Evolutionary conservation across 1,140 invertebrate genomes (phyloP).

Genomic region (Subanguina moxae): DNA sequence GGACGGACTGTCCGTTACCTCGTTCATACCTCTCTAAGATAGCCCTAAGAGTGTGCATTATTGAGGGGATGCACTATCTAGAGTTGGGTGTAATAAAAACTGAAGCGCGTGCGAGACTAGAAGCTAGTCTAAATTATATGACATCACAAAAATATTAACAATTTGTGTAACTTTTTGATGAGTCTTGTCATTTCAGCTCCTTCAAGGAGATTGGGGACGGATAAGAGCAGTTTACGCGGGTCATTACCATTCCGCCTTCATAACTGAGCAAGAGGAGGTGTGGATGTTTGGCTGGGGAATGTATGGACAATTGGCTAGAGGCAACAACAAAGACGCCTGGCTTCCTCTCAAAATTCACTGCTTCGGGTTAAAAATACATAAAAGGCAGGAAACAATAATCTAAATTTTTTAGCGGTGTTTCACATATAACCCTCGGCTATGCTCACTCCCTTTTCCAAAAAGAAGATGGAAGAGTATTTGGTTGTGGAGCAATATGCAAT

Average conservation of each 20-base stretch:
- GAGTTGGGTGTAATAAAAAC: no score
- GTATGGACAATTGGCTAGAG: conserved; percentile 43
- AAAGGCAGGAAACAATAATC: neutral
- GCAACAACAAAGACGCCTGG: conserved; percentile 11
- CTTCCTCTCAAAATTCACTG: conserved; percentile 19
- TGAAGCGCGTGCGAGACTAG: no score
- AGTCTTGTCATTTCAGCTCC: conserved; percentile 5
- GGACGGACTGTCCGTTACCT: no score
- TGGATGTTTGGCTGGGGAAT: conserved; percentile 52
- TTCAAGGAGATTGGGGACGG: conserved; percentile 35
- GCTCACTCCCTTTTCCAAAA: conserved; percentile 39
- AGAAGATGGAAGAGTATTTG: conserved; percentile 33
- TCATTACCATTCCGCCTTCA: conserved; percentile 51
- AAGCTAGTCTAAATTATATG: no score
- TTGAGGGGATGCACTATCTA: no score
- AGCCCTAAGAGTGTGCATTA: no score
- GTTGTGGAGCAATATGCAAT: conserved; percentile 33
- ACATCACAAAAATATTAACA: no score
- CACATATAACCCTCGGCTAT: conserved; percentile 28
- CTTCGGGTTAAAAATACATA: conserved; percentile 12
- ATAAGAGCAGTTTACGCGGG: conserved; percentile 39
- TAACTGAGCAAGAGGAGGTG: conserved; percentile 40
- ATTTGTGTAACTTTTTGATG: no score
- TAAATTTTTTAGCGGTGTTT: neutral
- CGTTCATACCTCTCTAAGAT: no score